Conservation (phyloP, 2,888 invertebrate genomes). For the Cacoxenus indagator region DNA sequence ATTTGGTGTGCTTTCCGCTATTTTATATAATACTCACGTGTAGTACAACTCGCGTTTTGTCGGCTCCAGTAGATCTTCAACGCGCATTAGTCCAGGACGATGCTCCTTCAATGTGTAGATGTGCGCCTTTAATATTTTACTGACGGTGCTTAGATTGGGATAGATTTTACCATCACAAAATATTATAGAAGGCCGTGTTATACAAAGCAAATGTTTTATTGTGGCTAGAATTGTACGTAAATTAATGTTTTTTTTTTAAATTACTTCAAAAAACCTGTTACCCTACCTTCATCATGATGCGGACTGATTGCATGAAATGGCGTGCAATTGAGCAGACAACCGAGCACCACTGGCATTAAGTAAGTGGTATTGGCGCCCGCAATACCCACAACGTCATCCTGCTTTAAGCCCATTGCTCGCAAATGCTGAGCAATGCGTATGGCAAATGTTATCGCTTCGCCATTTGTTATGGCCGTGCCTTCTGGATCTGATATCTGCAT, state of each 20-base stretch:
- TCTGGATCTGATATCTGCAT: slow-evolving; percentile 63
- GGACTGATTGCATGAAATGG: slow-evolving; percentile 66
- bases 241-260: not conserved
- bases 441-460: slow-evolving; percentile 59
- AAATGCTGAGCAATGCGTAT: slow-evolving; percentile 67
- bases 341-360: slow-evolving; percentile 63
- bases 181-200: slow-evolving; percentile 64
- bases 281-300: slow-evolving; percentile 55
- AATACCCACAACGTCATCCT: slow-evolving; percentile 66
- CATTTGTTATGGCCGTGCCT: slow-evolving; percentile 59
- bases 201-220: slow-evolving; percentile 61
- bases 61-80: slow-evolving; percentile 60
- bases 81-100: slow-evolving; percentile 49
- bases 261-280: not conserved
- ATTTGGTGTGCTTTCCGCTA: not conserved
- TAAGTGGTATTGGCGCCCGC: slow-evolving; percentile 62
- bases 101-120: slow-evolving; percentile 59
- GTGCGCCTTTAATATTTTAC: slow-evolving; percentile 53
- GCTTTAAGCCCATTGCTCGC: slow-evolving; percentile 52
- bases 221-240: slow-evolving; percentile 32
- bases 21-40: slow-evolving; percentile 55
- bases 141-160: slow-evolving; percentile 47
- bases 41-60: slow-evolving; percentile 54
- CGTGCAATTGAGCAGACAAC: slow-evolving; percentile 61
- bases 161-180: slow-evolving; percentile 66